Base-by-base conservation (phyloP, 2,888 invertebrate species). In the Eupithecia exiguata region DNA sequence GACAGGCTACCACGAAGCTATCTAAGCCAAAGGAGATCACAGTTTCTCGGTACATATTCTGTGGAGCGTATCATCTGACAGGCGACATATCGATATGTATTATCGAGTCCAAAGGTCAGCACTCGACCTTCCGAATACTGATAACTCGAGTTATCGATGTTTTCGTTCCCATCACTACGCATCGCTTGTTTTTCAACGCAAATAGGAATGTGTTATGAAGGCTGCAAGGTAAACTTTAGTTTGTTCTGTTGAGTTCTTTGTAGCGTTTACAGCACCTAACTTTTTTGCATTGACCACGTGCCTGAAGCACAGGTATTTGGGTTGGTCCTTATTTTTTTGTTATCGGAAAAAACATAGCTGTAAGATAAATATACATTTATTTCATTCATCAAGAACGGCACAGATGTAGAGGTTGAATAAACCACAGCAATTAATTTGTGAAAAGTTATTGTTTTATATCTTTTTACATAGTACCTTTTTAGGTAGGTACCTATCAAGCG, bases 101-200 rank as follows among this genome's bases (percentile, higher is more conserved):
- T 66, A 66, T 40, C 36, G 63, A 80, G 82, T 82, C 78, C 81
- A 70, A 63, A 77, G 87, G 85, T 87, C 87, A 81, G 53, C 78
- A 74, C 70, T 72, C 82, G 84, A 88, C 87, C 88, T 86, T 86
- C 87, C 86, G 75, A 87, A 84, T 76, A 75, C 70, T 7, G 83
- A 84, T 86, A 86, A 77, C 75, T 38, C 21, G 7, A 68, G 74
- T 78, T 79, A 77, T 73, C 69, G 70, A 78, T 79, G 74, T 83
- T 84, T 84, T 81, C 74, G 80, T 81, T 75, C 63, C 70, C 69
- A 69, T 65, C 74, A 53, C 67, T 61, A 58, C 67, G 36, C 63
- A 74, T 68, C 69, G 36, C 7, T 61, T 74, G 65, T 69, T 68
- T 67, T 38, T 35, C 35, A 38, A 66, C 21, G 65, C 43, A 58